These are phyloP conservation scores for Liparis tanakae DNA, from an alignment of 2,797 vertebrate genomes.

Conservation along the genomic window DNA sequence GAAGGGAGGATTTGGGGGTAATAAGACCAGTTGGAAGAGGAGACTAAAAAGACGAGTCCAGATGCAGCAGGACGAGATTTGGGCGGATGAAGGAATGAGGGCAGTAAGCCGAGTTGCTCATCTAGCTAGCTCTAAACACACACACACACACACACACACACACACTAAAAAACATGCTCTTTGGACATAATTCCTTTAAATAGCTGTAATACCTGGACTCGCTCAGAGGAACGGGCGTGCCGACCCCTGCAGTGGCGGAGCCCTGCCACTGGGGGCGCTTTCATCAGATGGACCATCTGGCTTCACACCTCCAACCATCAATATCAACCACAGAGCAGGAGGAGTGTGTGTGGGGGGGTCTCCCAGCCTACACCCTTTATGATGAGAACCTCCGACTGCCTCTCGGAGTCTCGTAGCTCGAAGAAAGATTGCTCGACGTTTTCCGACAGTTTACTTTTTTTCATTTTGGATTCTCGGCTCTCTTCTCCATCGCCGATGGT, in stretches of 20 bases:
- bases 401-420: constrained; percentile 10
- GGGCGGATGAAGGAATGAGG: constrained; percentile 66
- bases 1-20: constrained; percentile 57
- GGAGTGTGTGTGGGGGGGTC: constrained; percentile 9
- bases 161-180: constrained; percentile 8
- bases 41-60: constrained; percentile 56
- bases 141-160: constrained; percentile 46
- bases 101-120: constrained; percentile 61
- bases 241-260: background rate
- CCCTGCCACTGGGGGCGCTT: constrained; percentile 22
- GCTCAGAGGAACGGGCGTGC: constrained; percentile 15
- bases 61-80: constrained; percentile 59
- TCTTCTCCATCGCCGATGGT: constrained; percentile 10
- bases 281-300: constrained; percentile 44
- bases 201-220: constrained; percentile 29
- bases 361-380: constrained; percentile 28
- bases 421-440: constrained; percentile 32
- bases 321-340: constrained; percentile 35
- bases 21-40: constrained; percentile 63
- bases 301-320: constrained; percentile 31
- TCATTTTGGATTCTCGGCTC: constrained; percentile 6
- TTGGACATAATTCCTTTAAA: constrained; percentile 23
- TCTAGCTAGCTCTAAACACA: constrained; percentile 45
- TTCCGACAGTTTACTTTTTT: background rate
- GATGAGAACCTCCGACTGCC: constrained; percentile 21